Evolutionary conservation across 2,113 vertebrate species (phyloP).

Genomic region (Oncorhynchus kisutch): DNA sequence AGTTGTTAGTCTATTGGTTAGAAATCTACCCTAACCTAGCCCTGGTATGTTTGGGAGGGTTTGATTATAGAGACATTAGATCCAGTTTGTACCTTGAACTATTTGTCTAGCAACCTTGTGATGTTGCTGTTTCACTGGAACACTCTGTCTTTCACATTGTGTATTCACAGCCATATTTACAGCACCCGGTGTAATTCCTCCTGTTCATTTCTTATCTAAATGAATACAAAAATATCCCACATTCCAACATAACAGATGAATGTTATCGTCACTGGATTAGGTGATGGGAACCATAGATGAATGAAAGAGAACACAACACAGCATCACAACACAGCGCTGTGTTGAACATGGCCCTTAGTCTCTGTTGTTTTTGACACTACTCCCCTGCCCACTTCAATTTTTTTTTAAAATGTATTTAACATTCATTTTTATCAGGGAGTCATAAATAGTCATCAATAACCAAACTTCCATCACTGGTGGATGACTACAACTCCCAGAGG

Average conservation of each 20-base stretch:
- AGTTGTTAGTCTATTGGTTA: not conserved
- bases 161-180: no score
- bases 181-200: not conserved
- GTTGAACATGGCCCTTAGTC: not conserved
- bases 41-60: not conserved
- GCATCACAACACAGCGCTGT: not conserved
- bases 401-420: no score
- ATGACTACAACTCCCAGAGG: conserved; percentile 11
- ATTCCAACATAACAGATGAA: not conserved
- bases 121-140: not conserved
- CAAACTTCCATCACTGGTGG: conserved; percentile 2
- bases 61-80: not conserved
- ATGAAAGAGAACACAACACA: not conserved
- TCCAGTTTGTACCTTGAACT: not conserved
- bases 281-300: not conserved
- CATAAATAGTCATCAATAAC: conserved; percentile 8
- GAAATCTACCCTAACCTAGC: not conserved
- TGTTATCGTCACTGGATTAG: not conserved
- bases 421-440: no score
- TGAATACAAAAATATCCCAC: not conserved
- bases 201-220: not conserved
- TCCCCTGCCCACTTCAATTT: conserved; percentile 7
- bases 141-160: no score
- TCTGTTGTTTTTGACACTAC: conserved; percentile 13
- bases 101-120: not conserved